Evolutionary conservation across 2,797 vertebrate genomes (phyloP).

Genomic region (Sebastes kiyomatsui): DNA sequence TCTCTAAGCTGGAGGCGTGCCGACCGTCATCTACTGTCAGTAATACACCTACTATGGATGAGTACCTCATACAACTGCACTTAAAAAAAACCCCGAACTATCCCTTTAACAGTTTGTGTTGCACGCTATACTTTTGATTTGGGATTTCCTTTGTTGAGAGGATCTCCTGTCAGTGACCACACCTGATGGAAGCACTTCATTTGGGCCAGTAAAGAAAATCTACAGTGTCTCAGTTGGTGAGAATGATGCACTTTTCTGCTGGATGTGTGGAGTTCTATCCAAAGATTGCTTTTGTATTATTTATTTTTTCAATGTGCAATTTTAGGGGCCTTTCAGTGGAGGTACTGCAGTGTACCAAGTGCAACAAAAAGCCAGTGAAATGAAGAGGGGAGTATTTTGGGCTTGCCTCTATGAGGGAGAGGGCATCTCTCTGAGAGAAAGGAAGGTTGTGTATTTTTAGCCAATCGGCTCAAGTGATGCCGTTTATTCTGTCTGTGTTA

Average conservation of each 20-base stretch:
- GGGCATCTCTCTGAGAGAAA: conserved; percentile 53
- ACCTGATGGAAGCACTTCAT: background rate
- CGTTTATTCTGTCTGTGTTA: conserved; percentile 22
- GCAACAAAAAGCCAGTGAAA: conserved; percentile 1
- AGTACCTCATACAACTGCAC: too few relatives aligned
- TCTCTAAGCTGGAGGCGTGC: too few relatives aligned
- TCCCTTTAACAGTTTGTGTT: background rate
- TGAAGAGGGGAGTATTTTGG: conserved; percentile 26
- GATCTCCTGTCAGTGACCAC: background rate
- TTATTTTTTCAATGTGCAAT: background rate
- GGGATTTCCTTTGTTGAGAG: background rate
- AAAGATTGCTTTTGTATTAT: background rate
- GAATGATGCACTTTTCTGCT: background rate
- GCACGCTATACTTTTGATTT: background rate
- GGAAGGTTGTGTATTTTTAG: conserved; percentile 58
- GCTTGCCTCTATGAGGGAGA: conserved; percentile 8
- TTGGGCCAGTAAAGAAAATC: background rate
- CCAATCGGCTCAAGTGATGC: conserved; percentile 30
- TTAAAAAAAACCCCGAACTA: too few relatives aligned
- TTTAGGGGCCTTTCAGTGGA: background rate
- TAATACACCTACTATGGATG: too few relatives aligned
- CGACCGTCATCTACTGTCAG: too few relatives aligned
- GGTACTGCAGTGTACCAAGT: background rate
- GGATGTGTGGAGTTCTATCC: background rate
- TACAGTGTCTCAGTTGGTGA: background rate